Percentiles rank a stretch among this genome's conserved stretches.
Evolutionary conservation across 2,797 vertebrate species (phyloP).

Genomic region (Tinamus major): DNA sequence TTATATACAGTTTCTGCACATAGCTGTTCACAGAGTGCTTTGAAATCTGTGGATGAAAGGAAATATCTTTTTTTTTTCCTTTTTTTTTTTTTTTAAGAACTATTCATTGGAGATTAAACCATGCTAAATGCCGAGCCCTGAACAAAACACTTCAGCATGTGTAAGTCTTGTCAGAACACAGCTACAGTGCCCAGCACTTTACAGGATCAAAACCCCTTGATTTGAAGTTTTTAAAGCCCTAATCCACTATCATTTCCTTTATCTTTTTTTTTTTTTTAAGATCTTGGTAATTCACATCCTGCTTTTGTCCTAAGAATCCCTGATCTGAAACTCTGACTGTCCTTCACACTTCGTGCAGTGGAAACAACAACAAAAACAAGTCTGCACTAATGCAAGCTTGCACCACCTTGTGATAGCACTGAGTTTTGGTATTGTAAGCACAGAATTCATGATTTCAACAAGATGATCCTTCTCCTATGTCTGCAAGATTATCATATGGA

Average conservation of each 20-base stretch:
- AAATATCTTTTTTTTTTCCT: not conserved
- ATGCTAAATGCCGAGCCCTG: not conserved
- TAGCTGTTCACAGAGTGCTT: conserved; percentile 2
- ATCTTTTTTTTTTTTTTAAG: not conserved
- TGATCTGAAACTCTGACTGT: not conserved
- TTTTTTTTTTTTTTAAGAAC: conserved; percentile 8
- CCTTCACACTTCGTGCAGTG: not conserved
- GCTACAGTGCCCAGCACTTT: conserved; percentile 5
- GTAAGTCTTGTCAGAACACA: conserved; percentile 22
- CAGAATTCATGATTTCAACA: not conserved
- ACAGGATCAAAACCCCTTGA: not conserved
- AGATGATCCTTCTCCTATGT: not conserved
- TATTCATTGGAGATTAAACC: conserved; percentile 52
- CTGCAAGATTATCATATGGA: not conserved
- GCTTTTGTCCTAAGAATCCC: not conserved
- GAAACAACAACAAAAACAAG: not conserved
- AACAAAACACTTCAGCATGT: conserved; percentile 43
- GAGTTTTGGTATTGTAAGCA: not conserved
- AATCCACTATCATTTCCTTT: not conserved
- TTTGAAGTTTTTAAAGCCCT: not conserved
- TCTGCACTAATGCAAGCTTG: not conserved
- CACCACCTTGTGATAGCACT: not conserved
- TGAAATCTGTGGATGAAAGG: conserved; percentile 40
- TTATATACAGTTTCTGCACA: not conserved
- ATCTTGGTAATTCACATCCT: not conserved